Conservation (phyloP, 2,797 vertebrate genomes). For the Takifugu ocellatus region DNA sequence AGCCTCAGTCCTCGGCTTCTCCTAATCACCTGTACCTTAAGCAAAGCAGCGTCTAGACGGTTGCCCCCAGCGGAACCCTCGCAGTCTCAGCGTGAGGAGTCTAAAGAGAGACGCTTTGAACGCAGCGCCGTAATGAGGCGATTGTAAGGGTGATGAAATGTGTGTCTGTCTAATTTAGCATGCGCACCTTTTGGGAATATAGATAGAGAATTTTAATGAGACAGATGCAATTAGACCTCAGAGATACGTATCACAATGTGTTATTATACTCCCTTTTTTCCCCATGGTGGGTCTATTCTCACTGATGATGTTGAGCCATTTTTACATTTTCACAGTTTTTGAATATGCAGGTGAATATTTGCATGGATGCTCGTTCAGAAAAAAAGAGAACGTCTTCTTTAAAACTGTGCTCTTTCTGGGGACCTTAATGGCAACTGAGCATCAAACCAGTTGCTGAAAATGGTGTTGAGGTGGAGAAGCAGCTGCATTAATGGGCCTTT, state of each 20-base stretch:
- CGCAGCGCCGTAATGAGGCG: slow-evolving; percentile 41
- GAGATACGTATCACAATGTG: slow-evolving; percentile 22
- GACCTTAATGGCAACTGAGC: too few relatives aligned
- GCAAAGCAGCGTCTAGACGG: slow-evolving; percentile 50
- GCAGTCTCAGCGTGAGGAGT: slow-evolving; percentile 40
- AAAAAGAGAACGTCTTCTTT: background rate
- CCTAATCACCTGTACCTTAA: slow-evolving; percentile 60
- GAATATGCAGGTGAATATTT: slow-evolving; percentile 2
- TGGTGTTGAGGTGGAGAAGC: too few relatives aligned
- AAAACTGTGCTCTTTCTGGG: background rate
- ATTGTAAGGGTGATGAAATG: slow-evolving; percentile 45
- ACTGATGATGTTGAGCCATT: background rate
- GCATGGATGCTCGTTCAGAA: background rate
- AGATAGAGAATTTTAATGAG: slow-evolving; percentile 44
- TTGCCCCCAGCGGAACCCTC: slow-evolving; percentile 43
- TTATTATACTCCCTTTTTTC: slow-evolving; percentile 20
- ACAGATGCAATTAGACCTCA: slow-evolving; percentile 40
- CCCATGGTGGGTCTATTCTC: slow-evolving; percentile 18
- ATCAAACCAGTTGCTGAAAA: too few relatives aligned
- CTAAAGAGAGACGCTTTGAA: slow-evolving; percentile 38
- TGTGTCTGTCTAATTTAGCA: slow-evolving; percentile 45
- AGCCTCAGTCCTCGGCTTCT: slow-evolving; percentile 44
- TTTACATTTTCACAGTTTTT: background rate
- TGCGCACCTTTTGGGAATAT: slow-evolving; percentile 40
- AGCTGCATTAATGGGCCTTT: too few relatives aligned